Evolutionary conservation across 2,113 vertebrate species (phyloP).

Genomic region (Amazona vittata): DNA sequence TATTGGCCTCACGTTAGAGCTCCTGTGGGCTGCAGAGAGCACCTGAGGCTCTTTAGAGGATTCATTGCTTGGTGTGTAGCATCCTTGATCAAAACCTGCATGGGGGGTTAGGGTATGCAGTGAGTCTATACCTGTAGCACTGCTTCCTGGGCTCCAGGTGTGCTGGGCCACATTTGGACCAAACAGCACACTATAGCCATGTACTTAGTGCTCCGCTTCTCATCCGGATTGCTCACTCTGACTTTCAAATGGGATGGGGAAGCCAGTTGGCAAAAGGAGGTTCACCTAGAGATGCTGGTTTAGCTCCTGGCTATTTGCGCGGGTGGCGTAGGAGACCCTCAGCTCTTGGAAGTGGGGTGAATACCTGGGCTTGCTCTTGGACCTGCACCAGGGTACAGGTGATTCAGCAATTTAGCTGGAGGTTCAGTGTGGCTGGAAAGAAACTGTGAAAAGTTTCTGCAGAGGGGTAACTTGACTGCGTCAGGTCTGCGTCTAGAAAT

Average conservation of each 20-base stretch:
- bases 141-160: background rate
- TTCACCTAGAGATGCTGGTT: background rate
- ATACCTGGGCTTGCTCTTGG: background rate
- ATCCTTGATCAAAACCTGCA: background rate
- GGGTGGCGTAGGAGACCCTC: accelerated
- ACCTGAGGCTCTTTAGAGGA: background rate
- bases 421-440: background rate
- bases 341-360: background rate
- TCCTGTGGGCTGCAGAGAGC: background rate
- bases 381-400: background rate
- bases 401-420: background rate
- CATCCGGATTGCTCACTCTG: accelerated
- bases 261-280: accelerated
- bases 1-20: background rate
- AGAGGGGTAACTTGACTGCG: background rate
- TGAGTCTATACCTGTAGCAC: accelerated
- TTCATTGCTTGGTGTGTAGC: background rate
- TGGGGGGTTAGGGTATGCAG: accelerated
- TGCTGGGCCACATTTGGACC: background rate
- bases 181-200: accelerated
- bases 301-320: background rate
- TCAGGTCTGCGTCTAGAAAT: background rate
- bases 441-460: background rate
- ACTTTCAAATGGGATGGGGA: background rate
- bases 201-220: too few relatives aligned